Conservation (phyloP, 30 jellyfish, hydroid and myxozoan species). For the Cassiopea andromeda region DNA sequence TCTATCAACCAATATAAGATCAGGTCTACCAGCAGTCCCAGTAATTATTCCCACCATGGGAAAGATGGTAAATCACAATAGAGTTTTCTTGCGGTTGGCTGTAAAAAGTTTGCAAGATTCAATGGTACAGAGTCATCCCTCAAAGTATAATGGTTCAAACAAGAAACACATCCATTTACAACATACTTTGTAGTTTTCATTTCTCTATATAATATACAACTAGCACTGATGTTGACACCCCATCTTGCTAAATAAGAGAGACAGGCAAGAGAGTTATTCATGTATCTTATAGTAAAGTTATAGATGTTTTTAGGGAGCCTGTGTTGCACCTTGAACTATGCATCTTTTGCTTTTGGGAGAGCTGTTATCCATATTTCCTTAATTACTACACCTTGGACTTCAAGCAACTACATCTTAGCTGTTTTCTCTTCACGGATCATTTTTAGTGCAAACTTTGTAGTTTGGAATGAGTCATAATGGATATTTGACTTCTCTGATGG, state of each 20-base stretch:
- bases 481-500: constrained; percentile 17
- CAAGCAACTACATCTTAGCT: constrained; percentile 2
- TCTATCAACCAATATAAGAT: constrained; percentile 1
- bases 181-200: constrained; percentile 2
- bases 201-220: constrained; percentile 2
- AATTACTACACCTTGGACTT: constrained; percentile 30
- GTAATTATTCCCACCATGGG: background rate
- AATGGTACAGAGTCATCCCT: constrained; percentile 6
- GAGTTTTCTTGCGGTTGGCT: background rate
- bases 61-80: constrained; percentile 17
- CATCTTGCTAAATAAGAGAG: constrained; percentile 16
- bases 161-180: background rate
- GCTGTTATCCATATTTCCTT: constrained; percentile 36
- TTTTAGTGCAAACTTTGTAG: constrained; percentile 23
- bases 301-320: constrained; percentile 37
- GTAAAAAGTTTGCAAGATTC: constrained; percentile 4
- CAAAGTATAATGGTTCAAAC: constrained; percentile 11
- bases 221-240: constrained; percentile 10
- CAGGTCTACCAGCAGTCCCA: constrained; percentile 18
- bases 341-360: constrained; percentile 25
- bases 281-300: constrained; percentile 16
- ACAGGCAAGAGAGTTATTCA: constrained; percentile 31
- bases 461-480: constrained; percentile 28
- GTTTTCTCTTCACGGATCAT: constrained; percentile 13
- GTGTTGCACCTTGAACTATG: constrained; percentile 12